A percentile compares a stretch with the other conserved stretches of the same genome.
These are phyloP conservation scores for Ceratothoa steindachneri DNA, from an alignment of 2,888 invertebrate genomes.

Conservation along the genomic window DNA sequence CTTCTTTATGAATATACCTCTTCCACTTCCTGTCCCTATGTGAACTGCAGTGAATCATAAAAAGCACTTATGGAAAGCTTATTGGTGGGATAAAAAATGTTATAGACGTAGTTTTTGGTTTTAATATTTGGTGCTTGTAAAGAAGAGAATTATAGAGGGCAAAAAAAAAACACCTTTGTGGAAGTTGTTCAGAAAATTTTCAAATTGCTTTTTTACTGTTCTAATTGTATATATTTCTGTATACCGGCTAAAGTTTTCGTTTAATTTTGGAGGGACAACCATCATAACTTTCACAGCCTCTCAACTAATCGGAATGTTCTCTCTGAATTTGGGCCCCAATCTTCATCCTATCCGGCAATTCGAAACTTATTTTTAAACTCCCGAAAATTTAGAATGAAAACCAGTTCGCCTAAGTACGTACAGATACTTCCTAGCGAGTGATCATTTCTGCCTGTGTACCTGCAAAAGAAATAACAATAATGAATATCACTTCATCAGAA, in stretches of 20 bases:
- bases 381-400: too few relatives aligned
- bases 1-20: too few relatives aligned
- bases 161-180: neutral
- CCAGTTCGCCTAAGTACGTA: too few relatives aligned
- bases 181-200: neutral
- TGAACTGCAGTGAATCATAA: neutral
- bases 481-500: too few relatives aligned
- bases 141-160: neutral
- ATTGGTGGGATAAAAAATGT: slow-evolving; percentile 8
- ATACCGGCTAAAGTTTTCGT: neutral
- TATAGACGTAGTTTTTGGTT: neutral
- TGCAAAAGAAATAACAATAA: too few relatives aligned
- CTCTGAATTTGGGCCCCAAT: neutral
- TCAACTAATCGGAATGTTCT: neutral
- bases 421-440: too few relatives aligned
- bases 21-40: too few relatives aligned
- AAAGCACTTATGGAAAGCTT: neutral
- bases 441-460: too few relatives aligned
- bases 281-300: neutral
- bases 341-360: neutral
- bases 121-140: slow-evolving; percentile 8
- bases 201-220: neutral
- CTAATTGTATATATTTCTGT: too few relatives aligned
- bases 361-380: too few relatives aligned
- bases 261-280: neutral